Conservation (phyloP, 1,140 invertebrate genomes). For the Atta colombica region DNA sequence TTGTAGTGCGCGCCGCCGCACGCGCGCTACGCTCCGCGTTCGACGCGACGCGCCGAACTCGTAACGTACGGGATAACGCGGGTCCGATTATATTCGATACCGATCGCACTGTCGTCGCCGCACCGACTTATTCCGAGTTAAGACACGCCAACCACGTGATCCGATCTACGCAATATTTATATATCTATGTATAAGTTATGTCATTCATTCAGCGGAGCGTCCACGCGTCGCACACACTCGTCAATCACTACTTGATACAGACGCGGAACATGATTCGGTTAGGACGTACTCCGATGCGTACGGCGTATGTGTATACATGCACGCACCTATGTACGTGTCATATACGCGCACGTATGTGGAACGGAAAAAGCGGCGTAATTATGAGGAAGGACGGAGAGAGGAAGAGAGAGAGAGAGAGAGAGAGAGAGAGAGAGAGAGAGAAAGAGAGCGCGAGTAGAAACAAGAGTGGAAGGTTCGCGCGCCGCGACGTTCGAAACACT, state of each 20-base stretch:
- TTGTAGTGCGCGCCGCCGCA: background rate
- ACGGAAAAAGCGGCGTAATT: background rate
- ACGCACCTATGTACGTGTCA: background rate
- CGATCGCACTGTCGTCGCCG: background rate
- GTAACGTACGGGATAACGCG: too few relatives aligned
- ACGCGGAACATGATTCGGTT: conserved; percentile 37
- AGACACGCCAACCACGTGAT: background rate
- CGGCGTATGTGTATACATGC: background rate
- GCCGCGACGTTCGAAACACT: conserved; percentile 64
- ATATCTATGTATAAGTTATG: conserved; percentile 69
- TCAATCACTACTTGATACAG: conserved; percentile 5
- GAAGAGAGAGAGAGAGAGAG: background rate
- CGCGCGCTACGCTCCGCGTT: background rate
- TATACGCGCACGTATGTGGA: background rate
- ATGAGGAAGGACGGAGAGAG: background rate
- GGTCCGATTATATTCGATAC: too few relatives aligned
- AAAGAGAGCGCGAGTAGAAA: too few relatives aligned
- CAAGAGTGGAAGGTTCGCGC: background rate
- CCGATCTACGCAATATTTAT: conserved; percentile 58
- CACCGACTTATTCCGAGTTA: background rate
- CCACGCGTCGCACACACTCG: conserved; percentile 51
- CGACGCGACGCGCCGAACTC: too few relatives aligned
- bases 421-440: background rate
- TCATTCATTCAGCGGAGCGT: conserved; percentile 72
- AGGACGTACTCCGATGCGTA: too few relatives aligned